These are phyloP conservation scores for Lipophrys pholis DNA, from an alignment of 2,113 vertebrate species.

Conservation along the genomic window DNA sequence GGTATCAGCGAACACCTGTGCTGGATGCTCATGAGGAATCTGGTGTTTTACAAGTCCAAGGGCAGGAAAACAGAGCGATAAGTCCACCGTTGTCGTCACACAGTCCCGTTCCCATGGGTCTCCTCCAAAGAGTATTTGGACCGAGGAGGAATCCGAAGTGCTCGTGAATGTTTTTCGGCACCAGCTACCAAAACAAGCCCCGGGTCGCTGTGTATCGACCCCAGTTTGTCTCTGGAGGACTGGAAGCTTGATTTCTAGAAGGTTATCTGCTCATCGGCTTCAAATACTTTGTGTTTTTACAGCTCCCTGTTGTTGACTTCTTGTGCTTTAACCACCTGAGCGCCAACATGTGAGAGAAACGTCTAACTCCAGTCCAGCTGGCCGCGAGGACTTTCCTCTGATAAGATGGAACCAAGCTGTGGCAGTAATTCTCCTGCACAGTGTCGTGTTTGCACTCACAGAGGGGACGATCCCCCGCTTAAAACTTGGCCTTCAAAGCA, in stretches of 20 bases:
- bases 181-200: constrained; percentile 23
- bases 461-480: too few species aligned
- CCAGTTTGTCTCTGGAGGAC: constrained; percentile 19
- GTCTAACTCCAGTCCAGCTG: constrained; percentile 17
- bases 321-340: neutral
- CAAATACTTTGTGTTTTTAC: constrained; percentile 34
- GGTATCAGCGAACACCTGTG: constrained; percentile 29
- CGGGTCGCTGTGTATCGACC: constrained; percentile 31
- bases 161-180: constrained; percentile 32
- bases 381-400: constrained; percentile 22
- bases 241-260: constrained; percentile 13
- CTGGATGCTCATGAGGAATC: constrained; percentile 38
- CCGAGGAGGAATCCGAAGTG: constrained; percentile 21
- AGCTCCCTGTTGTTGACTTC: neutral
- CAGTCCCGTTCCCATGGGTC: constrained; percentile 44
- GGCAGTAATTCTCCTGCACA: constrained; percentile 11
- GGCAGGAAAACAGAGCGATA: constrained; percentile 60
- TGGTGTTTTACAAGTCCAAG: constrained; percentile 63
- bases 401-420: constrained; percentile 1
- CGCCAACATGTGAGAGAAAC: constrained; percentile 19
- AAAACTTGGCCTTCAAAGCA: too few species aligned
- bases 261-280: constrained; percentile 25
- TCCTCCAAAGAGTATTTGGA: constrained; percentile 38
- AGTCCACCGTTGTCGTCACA: constrained; percentile 60
- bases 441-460: constrained; percentile 6